These are phyloP conservation scores for Callosobruchus maculatus DNA, from an alignment of 2,888 invertebrate genomes.

Conservation along the genomic window DNA sequence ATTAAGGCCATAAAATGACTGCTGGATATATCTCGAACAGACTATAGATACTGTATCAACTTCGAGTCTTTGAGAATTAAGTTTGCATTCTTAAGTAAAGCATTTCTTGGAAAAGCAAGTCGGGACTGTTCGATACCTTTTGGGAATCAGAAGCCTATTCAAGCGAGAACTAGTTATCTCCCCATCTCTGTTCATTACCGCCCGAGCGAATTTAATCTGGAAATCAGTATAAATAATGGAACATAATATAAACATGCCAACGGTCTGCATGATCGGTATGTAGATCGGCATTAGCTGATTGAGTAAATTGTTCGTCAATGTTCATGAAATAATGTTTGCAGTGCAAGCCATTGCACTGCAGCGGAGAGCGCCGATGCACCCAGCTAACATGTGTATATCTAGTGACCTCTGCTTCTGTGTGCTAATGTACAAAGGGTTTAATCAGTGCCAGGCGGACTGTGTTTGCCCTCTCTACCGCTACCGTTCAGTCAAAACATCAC, in stretches of 20 bases:
- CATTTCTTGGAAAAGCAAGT: too few relatives aligned
- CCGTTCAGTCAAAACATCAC: slow-evolving; percentile 49
- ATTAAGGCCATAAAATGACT: too few relatives aligned
- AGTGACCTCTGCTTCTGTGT: slow-evolving; percentile 36
- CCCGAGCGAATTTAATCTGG: background rate
- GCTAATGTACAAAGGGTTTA: slow-evolving; percentile 43
- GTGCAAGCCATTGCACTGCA: slow-evolving; percentile 9
- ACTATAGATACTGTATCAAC: too few relatives aligned
- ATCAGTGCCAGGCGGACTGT: slow-evolving; percentile 38
- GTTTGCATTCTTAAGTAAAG: too few relatives aligned
- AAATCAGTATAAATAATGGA: background rate
- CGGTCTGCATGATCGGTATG: slow-evolving; percentile 10
- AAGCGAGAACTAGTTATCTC: background rate
- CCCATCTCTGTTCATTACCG: background rate
- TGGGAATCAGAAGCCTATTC: too few relatives aligned
- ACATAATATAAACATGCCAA: background rate
- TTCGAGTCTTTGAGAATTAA: too few relatives aligned
- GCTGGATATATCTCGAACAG: too few relatives aligned
- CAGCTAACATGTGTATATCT: slow-evolving; percentile 24
- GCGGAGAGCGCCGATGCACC: slow-evolving; percentile 5
- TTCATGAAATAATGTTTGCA: slow-evolving; percentile 37
- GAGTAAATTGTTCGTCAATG: slow-evolving; percentile 36
- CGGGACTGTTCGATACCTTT: too few relatives aligned
- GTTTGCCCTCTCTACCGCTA: slow-evolving; percentile 36
- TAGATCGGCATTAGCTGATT: slow-evolving; percentile 29